Evolutionary conservation across 2,797 vertebrate species (phyloP).

Genomic region (Periparus ater): DNA sequence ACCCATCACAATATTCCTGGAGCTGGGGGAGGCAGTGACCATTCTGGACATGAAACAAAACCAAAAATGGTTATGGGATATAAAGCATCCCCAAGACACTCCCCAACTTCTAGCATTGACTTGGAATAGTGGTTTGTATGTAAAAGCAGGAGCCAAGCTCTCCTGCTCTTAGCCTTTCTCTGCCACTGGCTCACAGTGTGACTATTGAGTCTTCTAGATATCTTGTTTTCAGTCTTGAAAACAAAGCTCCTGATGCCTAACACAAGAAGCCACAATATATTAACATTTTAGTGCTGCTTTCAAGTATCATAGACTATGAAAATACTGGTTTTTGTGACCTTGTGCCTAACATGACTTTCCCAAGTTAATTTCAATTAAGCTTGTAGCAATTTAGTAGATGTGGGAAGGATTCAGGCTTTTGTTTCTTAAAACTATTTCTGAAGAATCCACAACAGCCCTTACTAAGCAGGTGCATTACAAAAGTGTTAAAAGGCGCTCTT

Average conservation of each 20-base stretch:
- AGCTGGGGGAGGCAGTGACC: accelerated
- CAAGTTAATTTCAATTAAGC: not conserved
- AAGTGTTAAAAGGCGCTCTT: not conserved
- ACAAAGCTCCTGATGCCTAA: not conserved
- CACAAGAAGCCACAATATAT: not conserved
- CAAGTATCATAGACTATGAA: not conserved
- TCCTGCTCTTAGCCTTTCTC: not conserved
- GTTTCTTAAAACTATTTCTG: not conserved
- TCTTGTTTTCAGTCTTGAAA: not conserved
- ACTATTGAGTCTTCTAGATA: not conserved
- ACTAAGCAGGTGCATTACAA: not conserved
- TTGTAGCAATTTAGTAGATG: not conserved
- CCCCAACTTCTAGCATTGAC: accelerated
- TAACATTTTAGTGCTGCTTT: not conserved
- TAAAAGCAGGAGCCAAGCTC: not conserved
- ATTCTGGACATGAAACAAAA: not conserved
- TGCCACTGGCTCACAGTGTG: not conserved
- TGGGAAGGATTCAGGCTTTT: not conserved
- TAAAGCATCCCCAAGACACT: not conserved
- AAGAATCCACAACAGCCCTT: not conserved
- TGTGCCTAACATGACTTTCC: not conserved
- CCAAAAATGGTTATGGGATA: not conserved
- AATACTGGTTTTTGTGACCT: not conserved
- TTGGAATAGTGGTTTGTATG: not conserved
- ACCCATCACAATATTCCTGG: accelerated